These are phyloP conservation scores for Himalopsyche japonica DNA, from an alignment of 2,888 invertebrate species.

Conservation along the genomic window DNA sequence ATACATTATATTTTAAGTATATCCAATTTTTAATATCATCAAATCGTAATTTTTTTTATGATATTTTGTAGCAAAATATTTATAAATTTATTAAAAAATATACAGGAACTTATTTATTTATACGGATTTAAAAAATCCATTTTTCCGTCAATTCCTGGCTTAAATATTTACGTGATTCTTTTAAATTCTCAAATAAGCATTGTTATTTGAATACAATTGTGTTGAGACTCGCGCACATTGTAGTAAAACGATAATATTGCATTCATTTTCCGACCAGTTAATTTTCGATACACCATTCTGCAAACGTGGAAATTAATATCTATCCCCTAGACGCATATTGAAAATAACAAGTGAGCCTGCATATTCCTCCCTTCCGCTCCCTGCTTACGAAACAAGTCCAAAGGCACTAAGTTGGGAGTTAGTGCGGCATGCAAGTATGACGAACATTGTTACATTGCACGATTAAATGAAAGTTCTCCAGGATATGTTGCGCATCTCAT, in stretches of 20 bases:
- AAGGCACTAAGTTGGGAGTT: not conserved
- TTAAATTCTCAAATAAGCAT: no score
- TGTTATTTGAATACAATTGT: not conserved
- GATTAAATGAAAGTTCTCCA: conserved; percentile 21
- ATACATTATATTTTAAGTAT: no score
- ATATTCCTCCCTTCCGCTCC: not conserved
- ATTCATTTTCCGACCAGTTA: not conserved
- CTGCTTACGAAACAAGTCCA: not conserved
- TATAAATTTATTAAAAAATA: no score
- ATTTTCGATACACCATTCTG: not conserved
- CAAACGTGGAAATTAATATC: not conserved
- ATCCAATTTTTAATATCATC: no score
- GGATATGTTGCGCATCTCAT: not conserved
- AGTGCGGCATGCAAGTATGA: not conserved
- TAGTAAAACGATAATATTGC: not conserved
- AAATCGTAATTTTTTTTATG: no score
- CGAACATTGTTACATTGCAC: conserved; percentile 13
- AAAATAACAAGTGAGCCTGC: not conserved
- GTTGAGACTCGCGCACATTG: not conserved
- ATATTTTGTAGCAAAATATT: no score
- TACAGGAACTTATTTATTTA: no score
- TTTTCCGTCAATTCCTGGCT: no score
- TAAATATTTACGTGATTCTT: no score
- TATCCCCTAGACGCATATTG: not conserved
- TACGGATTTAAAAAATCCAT: no score